Percentiles rank a stretch among this genome's conserved stretches.
phyloP scores from a whole-genome alignment of 2,797 vertebrate species.

The Phoxinus dragarum region DNA sequence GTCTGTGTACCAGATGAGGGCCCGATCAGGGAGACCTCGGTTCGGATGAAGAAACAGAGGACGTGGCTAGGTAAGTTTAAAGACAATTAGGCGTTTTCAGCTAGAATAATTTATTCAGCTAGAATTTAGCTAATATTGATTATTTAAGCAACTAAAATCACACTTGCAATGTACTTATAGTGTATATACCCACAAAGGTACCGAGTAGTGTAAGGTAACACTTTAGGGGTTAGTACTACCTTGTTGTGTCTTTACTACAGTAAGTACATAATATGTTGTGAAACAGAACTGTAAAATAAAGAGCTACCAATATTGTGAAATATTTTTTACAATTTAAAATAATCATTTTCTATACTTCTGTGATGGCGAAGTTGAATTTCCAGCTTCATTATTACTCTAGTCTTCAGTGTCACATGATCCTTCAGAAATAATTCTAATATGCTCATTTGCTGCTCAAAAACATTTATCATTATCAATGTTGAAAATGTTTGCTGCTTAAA shows the following conservation, averaged over 20 bases:
- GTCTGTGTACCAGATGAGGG: constrained; percentile 78
- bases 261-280: too few species aligned
- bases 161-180: too few species aligned
- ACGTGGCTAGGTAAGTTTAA: constrained; percentile 66
- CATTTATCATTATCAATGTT: too few species aligned
- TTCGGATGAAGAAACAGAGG: constrained; percentile 70
- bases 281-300: too few species aligned
- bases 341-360: background rate
- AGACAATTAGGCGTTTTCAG: background rate
- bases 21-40: constrained; percentile 64
- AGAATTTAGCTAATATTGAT: background rate
- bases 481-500: background rate
- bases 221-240: too few species aligned
- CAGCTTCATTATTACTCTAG: background rate
- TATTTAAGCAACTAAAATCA: background rate
- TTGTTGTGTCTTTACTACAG: too few species aligned
- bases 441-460: background rate
- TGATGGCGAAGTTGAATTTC: background rate
- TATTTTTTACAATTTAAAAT: background rate
- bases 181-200: too few species aligned
- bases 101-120: background rate
- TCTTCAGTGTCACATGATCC: background rate
- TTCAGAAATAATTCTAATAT: background rate
- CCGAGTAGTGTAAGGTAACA: too few species aligned
- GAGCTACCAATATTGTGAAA: background rate